Base-by-base conservation (phyloP, 2,888 invertebrate species). In the Arrhopalites spinosus region DNA sequence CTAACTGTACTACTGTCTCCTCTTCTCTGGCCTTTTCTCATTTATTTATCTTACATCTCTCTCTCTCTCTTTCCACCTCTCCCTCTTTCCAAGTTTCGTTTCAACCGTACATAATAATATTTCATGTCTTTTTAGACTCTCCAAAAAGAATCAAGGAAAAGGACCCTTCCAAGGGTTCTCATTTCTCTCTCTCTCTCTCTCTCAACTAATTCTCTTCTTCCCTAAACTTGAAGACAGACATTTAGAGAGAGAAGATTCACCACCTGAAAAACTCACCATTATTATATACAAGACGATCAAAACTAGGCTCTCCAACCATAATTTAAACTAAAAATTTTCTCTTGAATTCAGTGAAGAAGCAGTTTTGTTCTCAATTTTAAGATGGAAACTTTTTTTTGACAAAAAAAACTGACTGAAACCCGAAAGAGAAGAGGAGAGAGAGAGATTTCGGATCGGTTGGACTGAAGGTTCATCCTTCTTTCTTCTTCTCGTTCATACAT, bases 401-500 rank as follows among this genome's bases (percentile, higher is more conserved):
- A 30, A 17, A 70, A 70, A 69, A 59, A 70, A 70, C 70, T 53
- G 23, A 36, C 29, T 36, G 36, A 61, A 72, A 11, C 25, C 71
- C 71, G 71, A 72, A 27, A 59, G 27, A 5, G 15, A 15, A 50
- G 50, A 59, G 27, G 2, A 50, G 50, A 50, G 50, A 50, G 50
- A 70, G 70, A 70, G 71, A 72, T 61, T 72, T 72, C 71, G 71
- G 71, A 45, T 72, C 71, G 61, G 61, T 72, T 61, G 59, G 47
- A 59, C 23, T 68, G 45, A 27, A 30, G 27, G 69, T n/a, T 69
- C 53, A 69, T 53, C 25, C 50, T 50, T n/a, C 69, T 71, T 50
- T 67, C 23, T 67, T 53, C 25, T 30, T 36, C 29, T 30, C 30
- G 25, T 70, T 23, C 56, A 56, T 20, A 56, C 56, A 17, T 15